Evolutionary conservation across 1,140 invertebrate genomes (phyloP).

Genomic region (Zeugodacus cucurbitae): DNA sequence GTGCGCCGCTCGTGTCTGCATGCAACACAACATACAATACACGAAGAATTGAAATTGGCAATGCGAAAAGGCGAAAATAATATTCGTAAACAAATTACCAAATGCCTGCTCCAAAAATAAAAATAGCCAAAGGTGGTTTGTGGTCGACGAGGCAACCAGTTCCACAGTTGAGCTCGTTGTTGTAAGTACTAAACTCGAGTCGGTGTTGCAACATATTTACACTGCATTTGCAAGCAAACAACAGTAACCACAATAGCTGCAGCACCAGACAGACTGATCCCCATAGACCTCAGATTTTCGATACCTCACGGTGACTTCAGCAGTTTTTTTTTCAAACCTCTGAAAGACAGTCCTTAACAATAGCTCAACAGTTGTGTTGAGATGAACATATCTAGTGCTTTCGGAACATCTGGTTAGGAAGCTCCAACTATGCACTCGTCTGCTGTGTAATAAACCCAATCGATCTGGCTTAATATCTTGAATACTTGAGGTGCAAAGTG

Average conservation of each 20-base stretch:
- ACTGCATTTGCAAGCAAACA: background rate
- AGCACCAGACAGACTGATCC: background rate
- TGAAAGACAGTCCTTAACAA: too few relatives aligned
- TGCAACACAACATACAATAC: too few relatives aligned
- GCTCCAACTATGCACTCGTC: too few relatives aligned
- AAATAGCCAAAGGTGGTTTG: background rate
- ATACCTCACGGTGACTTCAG: background rate
- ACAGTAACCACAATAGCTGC: background rate
- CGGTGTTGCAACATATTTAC: background rate
- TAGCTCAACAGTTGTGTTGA: background rate
- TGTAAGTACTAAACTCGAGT: background rate
- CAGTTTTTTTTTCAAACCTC: background rate
- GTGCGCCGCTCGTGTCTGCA: background rate
- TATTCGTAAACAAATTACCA: constrained; percentile 30
- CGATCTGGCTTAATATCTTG: too few relatives aligned
- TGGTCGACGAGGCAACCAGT: background rate
- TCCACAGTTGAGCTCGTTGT: background rate
- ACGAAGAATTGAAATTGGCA: background rate
- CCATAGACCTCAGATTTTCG: too few relatives aligned
- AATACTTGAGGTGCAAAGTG: too few relatives aligned
- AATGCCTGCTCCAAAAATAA: constrained; percentile 24
- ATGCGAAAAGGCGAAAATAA: constrained; percentile 10
- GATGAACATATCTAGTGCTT: too few relatives aligned
- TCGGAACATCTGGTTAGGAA: too few relatives aligned
- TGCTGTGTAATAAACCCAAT: too few relatives aligned